Conservation (phyloP, 2,888 invertebrate species). For the Hypomecis punctinalis region DNA sequence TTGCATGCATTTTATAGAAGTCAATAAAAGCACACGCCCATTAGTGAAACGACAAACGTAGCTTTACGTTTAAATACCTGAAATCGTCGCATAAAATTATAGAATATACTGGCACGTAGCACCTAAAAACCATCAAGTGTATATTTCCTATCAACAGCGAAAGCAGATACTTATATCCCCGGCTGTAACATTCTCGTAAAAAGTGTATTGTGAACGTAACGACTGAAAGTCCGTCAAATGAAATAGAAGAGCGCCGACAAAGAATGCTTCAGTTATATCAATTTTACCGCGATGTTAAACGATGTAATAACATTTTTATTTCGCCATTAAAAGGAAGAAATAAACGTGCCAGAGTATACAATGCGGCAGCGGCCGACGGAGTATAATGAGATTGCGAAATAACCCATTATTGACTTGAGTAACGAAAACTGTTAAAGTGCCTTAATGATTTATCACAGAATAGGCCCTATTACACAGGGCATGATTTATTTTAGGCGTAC, state of each 20-base stretch:
- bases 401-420: constrained; percentile 44
- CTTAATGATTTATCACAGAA: too few species aligned
- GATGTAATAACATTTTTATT: constrained; percentile 71
- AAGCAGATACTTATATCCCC: constrained; percentile 30
- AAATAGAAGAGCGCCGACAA: constrained; percentile 59
- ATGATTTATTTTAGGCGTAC: constrained; percentile 25
- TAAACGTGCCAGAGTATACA: constrained; percentile 51
- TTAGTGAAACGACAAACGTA: too few species aligned
- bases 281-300: constrained; percentile 65
- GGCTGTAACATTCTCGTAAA: constrained; percentile 41
- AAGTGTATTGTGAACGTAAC: constrained; percentile 47
- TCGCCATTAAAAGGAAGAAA: constrained; percentile 58
- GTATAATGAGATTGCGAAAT: constrained; percentile 52
- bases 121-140: constrained; percentile 3
- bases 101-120: background rate
- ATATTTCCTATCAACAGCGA: constrained; percentile 14
- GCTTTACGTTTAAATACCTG: too few species aligned
- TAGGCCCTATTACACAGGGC: too few species aligned
- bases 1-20: too few species aligned
- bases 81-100: too few species aligned
- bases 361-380: constrained; percentile 43
- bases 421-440: constrained; percentile 36
- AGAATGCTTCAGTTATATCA: constrained; percentile 63
- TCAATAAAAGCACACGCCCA: too few species aligned
- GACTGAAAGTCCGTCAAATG: constrained; percentile 53